These are phyloP conservation scores for Ibidorhyncha struthersii DNA, from an alignment of 2,113 vertebrate species.

Conservation along the genomic window DNA sequence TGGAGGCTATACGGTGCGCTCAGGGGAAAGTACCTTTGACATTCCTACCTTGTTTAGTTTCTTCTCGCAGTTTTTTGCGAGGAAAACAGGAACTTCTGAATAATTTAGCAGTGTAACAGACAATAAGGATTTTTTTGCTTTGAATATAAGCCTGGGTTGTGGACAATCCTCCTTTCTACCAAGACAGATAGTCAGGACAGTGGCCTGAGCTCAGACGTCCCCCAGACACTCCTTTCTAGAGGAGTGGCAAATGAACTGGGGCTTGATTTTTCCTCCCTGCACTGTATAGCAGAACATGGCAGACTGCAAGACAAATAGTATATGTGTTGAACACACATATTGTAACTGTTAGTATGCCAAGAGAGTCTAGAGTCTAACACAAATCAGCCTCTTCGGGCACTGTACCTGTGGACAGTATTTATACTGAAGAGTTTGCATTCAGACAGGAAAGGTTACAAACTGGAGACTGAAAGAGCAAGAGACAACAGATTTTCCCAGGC, in stretches of 20 bases:
- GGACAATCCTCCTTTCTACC: neutral
- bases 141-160: neutral
- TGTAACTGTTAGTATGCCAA: neutral
- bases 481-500: neutral
- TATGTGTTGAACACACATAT: neutral
- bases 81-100: neutral
- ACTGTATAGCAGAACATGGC: fast-evolving
- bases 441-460: neutral
- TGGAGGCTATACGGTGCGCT: fast-evolving
- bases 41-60: neutral
- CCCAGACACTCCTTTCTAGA: neutral
- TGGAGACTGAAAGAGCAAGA: neutral
- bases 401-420: neutral
- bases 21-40: neutral
- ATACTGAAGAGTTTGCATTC: neutral
- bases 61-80: neutral
- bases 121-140: neutral
- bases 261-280: neutral
- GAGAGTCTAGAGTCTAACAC: neutral
- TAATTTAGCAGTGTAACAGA: neutral
- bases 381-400: neutral
- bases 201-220: no score
- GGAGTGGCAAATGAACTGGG: neutral
- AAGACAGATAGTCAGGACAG: neutral
- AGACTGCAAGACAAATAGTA: fast-evolving